Conservation (phyloP, 2,888 invertebrate species). For the Pterobdella sp. region DNA sequence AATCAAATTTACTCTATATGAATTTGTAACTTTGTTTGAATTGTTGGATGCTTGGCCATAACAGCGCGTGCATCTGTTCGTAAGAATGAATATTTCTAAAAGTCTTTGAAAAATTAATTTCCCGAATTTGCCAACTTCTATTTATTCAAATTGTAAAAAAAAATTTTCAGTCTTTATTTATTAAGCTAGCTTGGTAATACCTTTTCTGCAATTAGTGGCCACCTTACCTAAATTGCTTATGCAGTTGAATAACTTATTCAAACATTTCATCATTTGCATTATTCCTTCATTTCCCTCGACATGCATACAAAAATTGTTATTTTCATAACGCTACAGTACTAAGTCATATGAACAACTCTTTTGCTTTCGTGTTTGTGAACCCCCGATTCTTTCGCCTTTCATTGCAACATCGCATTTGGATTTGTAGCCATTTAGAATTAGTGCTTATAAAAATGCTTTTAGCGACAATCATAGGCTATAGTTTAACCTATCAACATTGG, state of each 20-base stretch:
- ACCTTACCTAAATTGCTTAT: too few relatives aligned
- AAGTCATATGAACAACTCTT: neutral
- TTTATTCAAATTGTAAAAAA: neutral
- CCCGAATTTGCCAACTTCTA: too few relatives aligned
- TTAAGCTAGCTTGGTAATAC: neutral
- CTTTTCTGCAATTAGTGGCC: neutral
- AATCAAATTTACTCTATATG: too few relatives aligned
- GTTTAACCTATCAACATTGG: too few relatives aligned
- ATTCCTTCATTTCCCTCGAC: neutral
- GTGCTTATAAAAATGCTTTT: too few relatives aligned
- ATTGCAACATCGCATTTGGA: too few relatives aligned
- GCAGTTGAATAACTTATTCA: neutral
- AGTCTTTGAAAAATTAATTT: neutral
- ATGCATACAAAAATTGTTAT: neutral
- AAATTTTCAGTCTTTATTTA: neutral
- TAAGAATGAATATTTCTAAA: neutral
- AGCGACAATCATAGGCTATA: too few relatives aligned
- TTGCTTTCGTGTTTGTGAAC: neutral
- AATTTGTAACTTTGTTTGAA: too few relatives aligned
- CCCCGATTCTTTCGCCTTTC: too few relatives aligned
- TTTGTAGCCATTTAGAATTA: too few relatives aligned
- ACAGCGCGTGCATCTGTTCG: too few relatives aligned
- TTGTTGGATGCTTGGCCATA: too few relatives aligned
- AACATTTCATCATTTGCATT: neutral
- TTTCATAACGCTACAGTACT: neutral